These are phyloP conservation scores for Oryzias woworae DNA, from an alignment of 2,113 vertebrate genomes.

Conservation along the genomic window DNA sequence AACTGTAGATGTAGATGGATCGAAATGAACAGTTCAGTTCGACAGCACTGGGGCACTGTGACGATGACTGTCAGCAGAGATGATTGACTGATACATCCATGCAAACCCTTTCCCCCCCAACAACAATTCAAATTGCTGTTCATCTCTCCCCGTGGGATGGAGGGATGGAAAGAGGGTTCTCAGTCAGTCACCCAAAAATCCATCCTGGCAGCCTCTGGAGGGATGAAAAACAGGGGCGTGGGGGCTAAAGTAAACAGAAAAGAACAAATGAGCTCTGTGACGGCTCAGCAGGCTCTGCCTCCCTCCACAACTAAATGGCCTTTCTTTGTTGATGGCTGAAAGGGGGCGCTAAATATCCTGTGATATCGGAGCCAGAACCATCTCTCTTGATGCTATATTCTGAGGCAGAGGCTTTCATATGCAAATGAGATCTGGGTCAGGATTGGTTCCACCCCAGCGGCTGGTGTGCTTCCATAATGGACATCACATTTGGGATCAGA, in stretches of 20 bases:
- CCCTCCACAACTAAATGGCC: constrained; percentile 60
- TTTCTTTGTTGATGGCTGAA: constrained; percentile 82
- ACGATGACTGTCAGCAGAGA: constrained; percentile 47
- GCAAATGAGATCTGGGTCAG: constrained; percentile 73
- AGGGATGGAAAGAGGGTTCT: constrained; percentile 44
- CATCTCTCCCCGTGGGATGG: constrained; percentile 60
- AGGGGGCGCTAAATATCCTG: constrained; percentile 81
- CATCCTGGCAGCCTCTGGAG: constrained; percentile 74
- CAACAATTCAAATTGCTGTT: constrained; percentile 55
- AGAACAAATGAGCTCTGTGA: constrained; percentile 83
- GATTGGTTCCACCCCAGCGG: constrained; percentile 72
- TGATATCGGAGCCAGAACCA: constrained; percentile 75
- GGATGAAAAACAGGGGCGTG: constrained; percentile 65
- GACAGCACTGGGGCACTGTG: constrained; percentile 28
- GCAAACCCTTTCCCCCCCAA: constrained; percentile 59
- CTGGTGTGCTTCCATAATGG: constrained; percentile 49
- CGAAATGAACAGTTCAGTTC: constrained; percentile 32
- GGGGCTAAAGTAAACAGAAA: constrained; percentile 83
- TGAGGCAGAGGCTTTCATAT: constrained; percentile 79
- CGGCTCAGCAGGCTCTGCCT: constrained; percentile 67
- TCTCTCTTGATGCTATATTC: constrained; percentile 72
- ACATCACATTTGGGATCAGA: constrained; percentile 71
- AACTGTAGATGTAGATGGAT: constrained; percentile 24
- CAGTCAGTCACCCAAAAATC: constrained; percentile 72
- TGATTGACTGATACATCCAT: constrained; percentile 65